These are phyloP conservation scores for Arctia plantaginis DNA, from an alignment of 2,888 invertebrate species.

Conservation along the genomic window DNA sequence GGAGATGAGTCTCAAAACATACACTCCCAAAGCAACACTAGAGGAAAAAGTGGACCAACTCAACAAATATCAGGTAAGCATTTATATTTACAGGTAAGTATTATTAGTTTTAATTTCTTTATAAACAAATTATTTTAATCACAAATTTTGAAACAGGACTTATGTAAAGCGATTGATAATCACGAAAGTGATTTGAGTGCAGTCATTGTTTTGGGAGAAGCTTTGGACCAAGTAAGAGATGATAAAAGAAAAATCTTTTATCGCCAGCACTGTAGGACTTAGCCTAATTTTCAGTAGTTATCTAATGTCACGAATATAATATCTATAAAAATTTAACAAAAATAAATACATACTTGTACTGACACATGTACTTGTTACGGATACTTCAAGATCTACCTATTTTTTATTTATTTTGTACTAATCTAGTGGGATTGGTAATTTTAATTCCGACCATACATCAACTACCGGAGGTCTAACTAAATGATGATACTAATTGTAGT, in stretches of 20 bases:
- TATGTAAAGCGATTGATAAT: slow-evolving; percentile 91
- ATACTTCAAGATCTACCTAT: slow-evolving; percentile 38
- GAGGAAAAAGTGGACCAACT: slow-evolving; percentile 97
- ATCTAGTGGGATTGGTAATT: slow-evolving; percentile 61
- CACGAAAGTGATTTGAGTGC: slow-evolving; percentile 90
- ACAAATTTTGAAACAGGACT: slow-evolving; percentile 88
- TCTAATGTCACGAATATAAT: slow-evolving; percentile 73
- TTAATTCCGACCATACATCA: slow-evolving; percentile 54
- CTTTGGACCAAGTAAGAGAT: slow-evolving; percentile 93
- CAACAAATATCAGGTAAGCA: slow-evolving; percentile 94
- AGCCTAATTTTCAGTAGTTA: slow-evolving; percentile 82
- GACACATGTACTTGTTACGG: slow-evolving; percentile 34
- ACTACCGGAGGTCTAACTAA: slow-evolving; percentile 45
- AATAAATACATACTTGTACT: slow-evolving; percentile 37
- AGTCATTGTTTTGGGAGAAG: slow-evolving; percentile 91
- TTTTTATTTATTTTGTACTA: slow-evolving; percentile 58
- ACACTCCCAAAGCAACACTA: slow-evolving; percentile 92
- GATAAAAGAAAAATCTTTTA: slow-evolving; percentile 53
- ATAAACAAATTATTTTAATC: slow-evolving; percentile 50
- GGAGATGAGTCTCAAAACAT: slow-evolving; percentile 94
- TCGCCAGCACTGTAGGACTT: slow-evolving; percentile 74
- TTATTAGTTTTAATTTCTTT: slow-evolving; percentile 13
- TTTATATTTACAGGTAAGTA: slow-evolving; percentile 15
- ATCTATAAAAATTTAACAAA: slow-evolving; percentile 63
- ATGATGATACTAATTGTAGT: slow-evolving; percentile 77